Conservation (phyloP, 2,113 vertebrate genomes). For the Cyanoderma ruficeps region DNA sequence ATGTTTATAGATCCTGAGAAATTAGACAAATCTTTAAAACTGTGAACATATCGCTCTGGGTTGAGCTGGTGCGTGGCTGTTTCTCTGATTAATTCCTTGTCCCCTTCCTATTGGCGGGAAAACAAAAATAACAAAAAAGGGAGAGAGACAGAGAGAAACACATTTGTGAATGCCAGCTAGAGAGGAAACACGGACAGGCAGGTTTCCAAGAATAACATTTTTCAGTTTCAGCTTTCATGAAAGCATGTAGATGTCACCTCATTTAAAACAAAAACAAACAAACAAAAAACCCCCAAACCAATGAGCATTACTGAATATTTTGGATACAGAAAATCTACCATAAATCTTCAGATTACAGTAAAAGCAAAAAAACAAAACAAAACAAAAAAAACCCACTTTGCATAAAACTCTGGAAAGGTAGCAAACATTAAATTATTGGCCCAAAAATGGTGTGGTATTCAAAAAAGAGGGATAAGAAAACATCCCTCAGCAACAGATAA, state of each 20-base stretch:
- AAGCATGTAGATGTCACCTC: background rate
- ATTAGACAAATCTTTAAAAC: constrained; percentile 91
- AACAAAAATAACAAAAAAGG: constrained; percentile 42
- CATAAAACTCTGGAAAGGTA: background rate
- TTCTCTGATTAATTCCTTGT: constrained; percentile 89
- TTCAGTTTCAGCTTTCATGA: background rate
- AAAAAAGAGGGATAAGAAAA: background rate
- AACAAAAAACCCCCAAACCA: background rate
- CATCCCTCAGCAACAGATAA: background rate
- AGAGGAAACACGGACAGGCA: background rate
- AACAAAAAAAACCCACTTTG: background rate
- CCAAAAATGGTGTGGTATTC: background rate
- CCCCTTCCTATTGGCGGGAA: constrained; percentile 82
- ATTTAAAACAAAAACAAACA: background rate
- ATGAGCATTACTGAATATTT: background rate
- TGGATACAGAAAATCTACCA: background rate
- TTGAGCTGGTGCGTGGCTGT: constrained; percentile 84
- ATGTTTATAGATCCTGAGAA: constrained; percentile 95
- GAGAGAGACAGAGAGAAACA: constrained; percentile 43
- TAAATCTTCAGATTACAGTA: background rate
- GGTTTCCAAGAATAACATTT: constrained; percentile 17
- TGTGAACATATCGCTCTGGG: constrained; percentile 88
- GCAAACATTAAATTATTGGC: background rate
- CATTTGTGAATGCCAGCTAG: constrained; percentile 12
- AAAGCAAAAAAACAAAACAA: background rate